These are phyloP conservation scores for Astreopora myriophthalma DNA, from an alignment of 64 coral and sea anemone species.

Conservation along the genomic window DNA sequence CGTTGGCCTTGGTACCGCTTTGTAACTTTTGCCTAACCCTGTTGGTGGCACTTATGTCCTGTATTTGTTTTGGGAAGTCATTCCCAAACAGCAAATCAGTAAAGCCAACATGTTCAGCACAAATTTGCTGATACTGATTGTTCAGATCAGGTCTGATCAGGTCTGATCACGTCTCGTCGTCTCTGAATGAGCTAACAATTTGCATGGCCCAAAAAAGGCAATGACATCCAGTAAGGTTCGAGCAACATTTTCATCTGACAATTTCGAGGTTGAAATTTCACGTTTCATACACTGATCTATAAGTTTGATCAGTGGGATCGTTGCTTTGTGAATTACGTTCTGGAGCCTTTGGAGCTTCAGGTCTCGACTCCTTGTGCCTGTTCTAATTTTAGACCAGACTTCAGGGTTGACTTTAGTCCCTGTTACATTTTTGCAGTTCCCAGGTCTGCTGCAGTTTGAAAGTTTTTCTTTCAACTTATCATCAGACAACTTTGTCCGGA, in stretches of 20 bases:
- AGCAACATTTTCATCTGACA: too few relatives aligned
- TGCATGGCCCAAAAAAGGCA: too few relatives aligned
- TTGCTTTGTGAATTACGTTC: conserved; percentile 14
- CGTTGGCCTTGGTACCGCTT: background rate
- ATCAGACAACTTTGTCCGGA: conserved; percentile 24
- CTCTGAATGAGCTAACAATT: too few relatives aligned
- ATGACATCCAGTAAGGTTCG: too few relatives aligned
- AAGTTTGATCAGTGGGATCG: conserved; percentile 35
- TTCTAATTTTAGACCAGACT: conserved; percentile 44
- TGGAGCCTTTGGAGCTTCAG: conserved; percentile 40
- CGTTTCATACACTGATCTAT: conserved; percentile 19
- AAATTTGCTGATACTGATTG: conserved; percentile 51
- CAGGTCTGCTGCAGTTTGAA: background rate
- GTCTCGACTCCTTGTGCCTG: conserved; percentile 35
- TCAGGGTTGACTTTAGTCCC: conserved; percentile 47
- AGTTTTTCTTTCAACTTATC: conserved; percentile 49
- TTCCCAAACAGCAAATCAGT: conserved; percentile 47
- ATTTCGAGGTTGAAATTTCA: background rate
- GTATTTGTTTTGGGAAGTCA: conserved; percentile 38
- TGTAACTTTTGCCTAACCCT: conserved; percentile 19
- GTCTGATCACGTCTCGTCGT: conserved; percentile 33
- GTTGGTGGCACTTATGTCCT: conserved; percentile 37
- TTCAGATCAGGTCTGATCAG: conserved; percentile 56
- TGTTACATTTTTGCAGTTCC: conserved; percentile 31
- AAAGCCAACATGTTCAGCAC: conserved; percentile 37